Percentiles rank a stretch among this genome's conserved stretches.
Conservation (phyloP, 30 jellyfish, hydroid and myxozoan genomes). For the Sanderia malayensis region DNA sequence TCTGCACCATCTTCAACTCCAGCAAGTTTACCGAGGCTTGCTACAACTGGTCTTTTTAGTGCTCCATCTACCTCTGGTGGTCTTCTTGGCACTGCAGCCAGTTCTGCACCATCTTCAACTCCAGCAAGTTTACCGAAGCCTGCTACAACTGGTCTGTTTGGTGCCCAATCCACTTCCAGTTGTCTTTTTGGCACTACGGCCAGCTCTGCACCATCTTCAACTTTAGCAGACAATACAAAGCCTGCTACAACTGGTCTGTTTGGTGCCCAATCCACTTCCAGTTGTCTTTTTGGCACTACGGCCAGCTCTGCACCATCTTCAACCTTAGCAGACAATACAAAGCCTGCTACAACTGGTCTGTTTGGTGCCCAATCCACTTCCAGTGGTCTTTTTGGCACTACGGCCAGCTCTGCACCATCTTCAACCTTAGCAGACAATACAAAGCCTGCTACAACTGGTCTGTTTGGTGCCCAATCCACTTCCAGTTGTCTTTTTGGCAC, state of each 20-base stretch:
- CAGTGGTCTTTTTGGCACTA: constrained; percentile 26
- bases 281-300: constrained; percentile 26
- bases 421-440: background rate
- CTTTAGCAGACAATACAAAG: constrained; percentile 6
- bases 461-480: constrained; percentile 4
- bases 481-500: constrained; percentile 31
- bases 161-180: constrained; percentile 18
- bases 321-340: constrained; percentile 3
- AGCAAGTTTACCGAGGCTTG: constrained; percentile 18
- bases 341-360: constrained; percentile 22
- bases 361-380: constrained; percentile 41
- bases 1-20: constrained; percentile 18
- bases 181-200: background rate
- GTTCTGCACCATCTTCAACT: constrained; percentile 19
- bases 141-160: constrained; percentile 52
- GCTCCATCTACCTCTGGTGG: constrained; percentile 21
- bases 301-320: constrained; percentile 4
- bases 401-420: constrained; percentile 1
- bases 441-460: background rate
- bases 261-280: constrained; percentile 33
- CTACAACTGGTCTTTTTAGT: constrained; percentile 44
- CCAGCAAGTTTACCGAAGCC: constrained; percentile 20
- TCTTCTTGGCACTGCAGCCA: constrained; percentile 26
- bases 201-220: constrained; percentile 3
- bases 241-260: constrained; percentile 27